Conservation (phyloP, 2,797 vertebrate genomes). For the Podarcis lilfordi region DNA sequence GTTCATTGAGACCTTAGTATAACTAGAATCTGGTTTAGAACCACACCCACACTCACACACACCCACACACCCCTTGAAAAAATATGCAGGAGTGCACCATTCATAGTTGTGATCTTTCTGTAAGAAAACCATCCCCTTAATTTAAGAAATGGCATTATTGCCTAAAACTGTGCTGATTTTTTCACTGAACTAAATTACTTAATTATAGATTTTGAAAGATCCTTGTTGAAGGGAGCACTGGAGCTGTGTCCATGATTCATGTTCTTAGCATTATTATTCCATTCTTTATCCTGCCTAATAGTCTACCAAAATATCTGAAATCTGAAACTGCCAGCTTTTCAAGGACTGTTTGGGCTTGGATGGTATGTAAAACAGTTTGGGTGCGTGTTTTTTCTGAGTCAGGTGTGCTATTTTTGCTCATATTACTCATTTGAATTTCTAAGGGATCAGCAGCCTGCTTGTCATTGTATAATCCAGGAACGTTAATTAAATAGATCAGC, state of each 20-base stretch:
- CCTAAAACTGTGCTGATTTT: conserved; percentile 40
- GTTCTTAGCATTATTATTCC: not conserved
- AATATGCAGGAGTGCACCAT: not conserved
- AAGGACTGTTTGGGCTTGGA: conserved; percentile 3
- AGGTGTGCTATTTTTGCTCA: conserved; percentile 23
- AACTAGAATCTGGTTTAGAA: no score
- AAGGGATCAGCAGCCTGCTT: conserved; percentile 39
- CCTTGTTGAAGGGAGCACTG: conserved; percentile 51
- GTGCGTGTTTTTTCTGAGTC: conserved; percentile 5
- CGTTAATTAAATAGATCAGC: conserved; percentile 45
- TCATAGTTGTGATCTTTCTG: not conserved
- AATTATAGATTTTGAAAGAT: conserved; percentile 44
- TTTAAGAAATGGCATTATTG: conserved; percentile 45
- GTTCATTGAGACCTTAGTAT: no score
- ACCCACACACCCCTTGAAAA: not conserved
- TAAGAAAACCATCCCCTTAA: conserved; percentile 15
- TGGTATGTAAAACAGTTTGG: not conserved
- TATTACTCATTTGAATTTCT: conserved; percentile 46
- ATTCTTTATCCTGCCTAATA: not conserved
- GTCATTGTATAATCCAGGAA: conserved; percentile 35
- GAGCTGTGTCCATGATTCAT: conserved; percentile 16
- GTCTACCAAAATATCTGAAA: not conserved
- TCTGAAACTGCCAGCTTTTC: conserved; percentile 25
- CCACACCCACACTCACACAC: no score
- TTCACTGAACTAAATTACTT: conserved; percentile 31